phyloP scores from a whole-genome alignment of 2,113 vertebrate genomes.

The Antidorcas marsupialis region DNA sequence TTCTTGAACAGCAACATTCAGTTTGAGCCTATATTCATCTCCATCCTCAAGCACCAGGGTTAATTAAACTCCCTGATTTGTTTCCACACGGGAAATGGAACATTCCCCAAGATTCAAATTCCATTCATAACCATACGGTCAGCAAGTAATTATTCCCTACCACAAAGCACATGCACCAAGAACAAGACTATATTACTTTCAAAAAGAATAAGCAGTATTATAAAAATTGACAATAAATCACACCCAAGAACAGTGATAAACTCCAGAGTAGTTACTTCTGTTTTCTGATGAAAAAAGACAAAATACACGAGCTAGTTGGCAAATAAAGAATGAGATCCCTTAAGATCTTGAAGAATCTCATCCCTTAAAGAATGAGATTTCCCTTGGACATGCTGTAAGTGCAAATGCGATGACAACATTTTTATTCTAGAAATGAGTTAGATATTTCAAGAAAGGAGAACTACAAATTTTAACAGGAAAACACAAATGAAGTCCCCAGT shows the following conservation, averaged over 20 bases:
- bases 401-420: neutral
- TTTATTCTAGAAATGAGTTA: neutral
- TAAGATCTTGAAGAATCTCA: neutral
- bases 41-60: neutral
- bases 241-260: neutral
- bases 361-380: neutral
- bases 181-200: neutral
- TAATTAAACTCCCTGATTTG: constrained; percentile 39
- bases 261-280: neutral
- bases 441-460: constrained; percentile 7
- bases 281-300: neutral
- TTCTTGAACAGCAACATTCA: constrained; percentile 2
- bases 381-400: neutral
- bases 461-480: neutral
- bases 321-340: constrained; percentile 9
- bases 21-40: neutral
- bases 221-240: constrained; percentile 5
- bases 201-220: neutral
- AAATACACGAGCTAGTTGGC: neutral
- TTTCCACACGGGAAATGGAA: constrained; percentile 28
- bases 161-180: neutral
- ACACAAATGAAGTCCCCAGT: neutral
- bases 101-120: constrained; percentile 30
- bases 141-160: neutral
- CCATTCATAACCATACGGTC: neutral